Percentiles rank a stretch among this genome's conserved stretches.
phyloP scores from a whole-genome alignment of 2,797 vertebrate species.

The Helarctos malayanus region DNA sequence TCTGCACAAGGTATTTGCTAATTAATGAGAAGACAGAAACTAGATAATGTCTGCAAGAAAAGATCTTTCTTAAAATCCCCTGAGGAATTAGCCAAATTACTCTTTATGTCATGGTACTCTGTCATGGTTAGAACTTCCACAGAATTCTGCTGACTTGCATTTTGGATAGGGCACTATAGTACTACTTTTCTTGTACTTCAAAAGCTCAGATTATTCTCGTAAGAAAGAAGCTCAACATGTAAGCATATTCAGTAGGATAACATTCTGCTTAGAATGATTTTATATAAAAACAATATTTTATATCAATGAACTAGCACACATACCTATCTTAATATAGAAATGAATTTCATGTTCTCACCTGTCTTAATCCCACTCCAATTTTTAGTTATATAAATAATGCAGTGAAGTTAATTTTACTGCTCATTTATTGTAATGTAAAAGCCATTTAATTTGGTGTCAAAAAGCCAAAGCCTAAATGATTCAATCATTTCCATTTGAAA shows the following conservation, averaged over 20 bases:
- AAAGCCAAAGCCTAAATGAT: neutral
- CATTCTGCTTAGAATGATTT: neutral
- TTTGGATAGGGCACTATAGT: neutral
- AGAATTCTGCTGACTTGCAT: neutral
- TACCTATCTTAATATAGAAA: neutral
- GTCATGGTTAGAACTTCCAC: neutral
- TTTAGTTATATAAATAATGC: neutral
- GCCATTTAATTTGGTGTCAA: neutral
- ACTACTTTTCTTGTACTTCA: neutral
- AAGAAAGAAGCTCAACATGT: neutral
- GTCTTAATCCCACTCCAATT: neutral
- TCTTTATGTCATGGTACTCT: neutral
- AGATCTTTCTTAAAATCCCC: neutral
- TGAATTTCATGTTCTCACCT: neutral
- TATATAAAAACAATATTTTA: neutral
- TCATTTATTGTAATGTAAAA: neutral
- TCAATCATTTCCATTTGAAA: neutral
- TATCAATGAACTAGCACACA: neutral
- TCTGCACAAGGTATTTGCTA: neutral
- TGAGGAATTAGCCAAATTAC: neutral
- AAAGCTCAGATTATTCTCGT: constrained; percentile 3
- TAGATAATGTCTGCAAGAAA: neutral
- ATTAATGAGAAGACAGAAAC: neutral
- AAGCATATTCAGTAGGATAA: neutral
- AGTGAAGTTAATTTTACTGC: neutral